Conservation (phyloP, 2,113 vertebrate species). For the Oxyruncus cristatus region DNA sequence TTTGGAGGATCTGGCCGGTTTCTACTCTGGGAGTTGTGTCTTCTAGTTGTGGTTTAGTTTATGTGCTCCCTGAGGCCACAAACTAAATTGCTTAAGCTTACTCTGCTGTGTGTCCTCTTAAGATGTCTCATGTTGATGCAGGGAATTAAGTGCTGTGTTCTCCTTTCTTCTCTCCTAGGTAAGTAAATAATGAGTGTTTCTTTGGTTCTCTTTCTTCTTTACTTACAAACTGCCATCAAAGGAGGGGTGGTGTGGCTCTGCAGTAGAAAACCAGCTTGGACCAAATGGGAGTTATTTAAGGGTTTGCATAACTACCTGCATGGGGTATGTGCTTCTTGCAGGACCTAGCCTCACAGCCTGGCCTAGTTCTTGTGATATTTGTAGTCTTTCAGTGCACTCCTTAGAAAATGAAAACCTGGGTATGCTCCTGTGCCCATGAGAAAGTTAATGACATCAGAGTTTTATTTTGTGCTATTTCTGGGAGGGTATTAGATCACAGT, state of each 20-base stretch:
- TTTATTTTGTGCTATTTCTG: conserved; percentile 32
- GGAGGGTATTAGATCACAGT: not conserved
- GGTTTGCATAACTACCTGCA: not conserved
- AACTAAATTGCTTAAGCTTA: not conserved
- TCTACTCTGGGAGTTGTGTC: not conserved
- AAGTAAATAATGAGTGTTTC: not conserved
- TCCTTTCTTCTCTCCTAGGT: not conserved
- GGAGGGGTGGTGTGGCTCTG: not conserved
- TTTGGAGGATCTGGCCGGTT: not conserved
- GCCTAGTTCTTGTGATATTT: not conserved
- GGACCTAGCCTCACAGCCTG: not conserved
- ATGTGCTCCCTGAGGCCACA: not conserved
- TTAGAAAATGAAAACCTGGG: not conserved
- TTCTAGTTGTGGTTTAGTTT: not conserved
- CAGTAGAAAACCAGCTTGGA: not conserved
- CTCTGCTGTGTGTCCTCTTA: not conserved
- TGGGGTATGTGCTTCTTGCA: not conserved
- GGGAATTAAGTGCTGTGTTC: not conserved
- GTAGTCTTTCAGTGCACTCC: not conserved
- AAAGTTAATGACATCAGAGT: not conserved
- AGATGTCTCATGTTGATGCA: not conserved
- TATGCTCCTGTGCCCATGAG: not conserved
- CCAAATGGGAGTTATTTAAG: not conserved
- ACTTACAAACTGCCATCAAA: not conserved
- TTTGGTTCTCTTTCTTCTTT: not conserved